These are phyloP conservation scores for Noctua janthina DNA, from an alignment of 2,888 invertebrate genomes.

Conservation along the genomic window DNA sequence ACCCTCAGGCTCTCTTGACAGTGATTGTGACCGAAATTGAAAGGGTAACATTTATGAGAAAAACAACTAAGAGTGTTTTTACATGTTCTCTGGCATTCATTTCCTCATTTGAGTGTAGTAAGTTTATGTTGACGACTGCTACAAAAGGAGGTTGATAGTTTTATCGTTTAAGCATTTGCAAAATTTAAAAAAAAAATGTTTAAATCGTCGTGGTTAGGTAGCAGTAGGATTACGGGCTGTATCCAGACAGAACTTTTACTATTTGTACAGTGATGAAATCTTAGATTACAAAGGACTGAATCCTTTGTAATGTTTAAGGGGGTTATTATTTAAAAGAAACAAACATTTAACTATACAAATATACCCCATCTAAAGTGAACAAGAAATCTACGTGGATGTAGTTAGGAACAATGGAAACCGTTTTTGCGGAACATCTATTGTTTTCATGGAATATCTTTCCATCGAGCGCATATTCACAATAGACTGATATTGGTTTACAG, in stretches of 20 bases:
- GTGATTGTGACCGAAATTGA: slow-evolving; percentile 59
- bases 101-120: neutral
- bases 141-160: neutral
- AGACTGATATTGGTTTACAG: slow-evolving; percentile 81
- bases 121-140: slow-evolving; percentile 16
- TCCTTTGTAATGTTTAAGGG: neutral
- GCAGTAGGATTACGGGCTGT: neutral
- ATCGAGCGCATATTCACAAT: slow-evolving; percentile 81
- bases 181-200: too few species aligned
- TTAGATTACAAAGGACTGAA: neutral
- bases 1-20: slow-evolving; percentile 49
- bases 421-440: slow-evolving; percentile 83
- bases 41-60: slow-evolving; percentile 48
- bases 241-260: neutral
- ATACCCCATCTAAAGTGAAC: slow-evolving; percentile 8
- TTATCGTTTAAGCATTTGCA: too few species aligned
- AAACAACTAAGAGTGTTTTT: slow-evolving; percentile 52
- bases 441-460: slow-evolving; percentile 83
- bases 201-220: neutral
- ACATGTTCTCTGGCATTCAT: slow-evolving; percentile 38
- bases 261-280: neutral
- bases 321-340: neutral
- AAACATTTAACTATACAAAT: neutral
- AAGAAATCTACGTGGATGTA: slow-evolving; percentile 44
- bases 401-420: slow-evolving; percentile 78